These are phyloP conservation scores for Dolichopus griseipennis DNA, from an alignment of 2,888 invertebrate genomes.

Conservation along the genomic window DNA sequence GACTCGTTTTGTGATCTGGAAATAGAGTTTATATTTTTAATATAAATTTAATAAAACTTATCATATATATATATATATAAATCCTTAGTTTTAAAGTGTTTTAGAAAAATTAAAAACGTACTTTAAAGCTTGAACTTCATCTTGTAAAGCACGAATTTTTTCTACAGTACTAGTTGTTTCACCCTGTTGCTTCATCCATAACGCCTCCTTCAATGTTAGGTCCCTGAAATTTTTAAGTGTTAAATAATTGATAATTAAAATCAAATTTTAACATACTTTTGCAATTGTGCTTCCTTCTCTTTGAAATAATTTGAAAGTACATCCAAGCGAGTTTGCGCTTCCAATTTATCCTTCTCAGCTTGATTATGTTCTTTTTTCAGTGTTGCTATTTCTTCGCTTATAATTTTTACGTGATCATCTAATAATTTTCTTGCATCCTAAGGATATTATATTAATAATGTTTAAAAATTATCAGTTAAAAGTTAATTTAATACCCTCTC, in stretches of 20 bases:
- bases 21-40: constrained; percentile 18
- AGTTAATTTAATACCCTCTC: constrained; percentile 32
- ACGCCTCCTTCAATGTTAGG: constrained; percentile 61
- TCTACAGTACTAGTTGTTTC: constrained; percentile 73
- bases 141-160: constrained; percentile 65
- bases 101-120: constrained; percentile 37
- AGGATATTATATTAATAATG: constrained; percentile 9
- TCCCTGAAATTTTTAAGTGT: constrained; percentile 54
- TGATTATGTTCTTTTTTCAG: constrained; percentile 52
- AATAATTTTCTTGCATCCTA: constrained; percentile 43
- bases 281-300: constrained; percentile 76
- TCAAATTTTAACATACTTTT: constrained; percentile 53
- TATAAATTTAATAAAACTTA: background rate
- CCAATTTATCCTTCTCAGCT: constrained; percentile 61
- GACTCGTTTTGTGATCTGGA: constrained; percentile 49
- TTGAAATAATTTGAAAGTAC: constrained; percentile 85
- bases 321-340: constrained; percentile 73
- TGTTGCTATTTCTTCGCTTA: constrained; percentile 47
- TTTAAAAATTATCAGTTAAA: background rate
- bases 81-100: background rate
- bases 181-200: constrained; percentile 72
- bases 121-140: constrained; percentile 72
- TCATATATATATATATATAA: background rate
- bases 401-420: constrained; percentile 41
- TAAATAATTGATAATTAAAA: background rate